These are phyloP conservation scores for Geopemphigus sp. DNA, from an alignment of 1,140 invertebrate species.

Conservation along the genomic window DNA sequence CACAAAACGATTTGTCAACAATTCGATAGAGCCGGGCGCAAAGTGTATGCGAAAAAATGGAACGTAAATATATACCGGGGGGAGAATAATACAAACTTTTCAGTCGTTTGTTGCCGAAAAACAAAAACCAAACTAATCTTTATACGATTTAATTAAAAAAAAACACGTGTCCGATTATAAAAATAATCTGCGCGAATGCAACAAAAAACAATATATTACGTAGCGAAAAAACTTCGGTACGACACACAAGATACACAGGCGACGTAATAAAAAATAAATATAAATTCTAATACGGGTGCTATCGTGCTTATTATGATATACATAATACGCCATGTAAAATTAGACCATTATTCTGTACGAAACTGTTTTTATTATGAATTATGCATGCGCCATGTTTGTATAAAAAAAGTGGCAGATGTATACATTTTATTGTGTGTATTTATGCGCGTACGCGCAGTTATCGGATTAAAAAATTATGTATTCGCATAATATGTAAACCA, in stretches of 20 bases:
- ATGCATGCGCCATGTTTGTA: not conserved
- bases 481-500: not conserved
- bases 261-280: not conserved
- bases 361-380: slow-evolving; percentile 26
- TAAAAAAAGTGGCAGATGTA: not conserved
- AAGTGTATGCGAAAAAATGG: slow-evolving; percentile 28
- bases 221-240: not conserved
- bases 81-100: slow-evolving; percentile 4
- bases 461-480: not conserved
- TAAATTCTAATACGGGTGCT: slow-evolving; percentile 5
- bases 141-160: not conserved
- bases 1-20: slow-evolving; percentile 28
- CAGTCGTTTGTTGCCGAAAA: not conserved
- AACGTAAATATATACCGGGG: not conserved
- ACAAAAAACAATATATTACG: not conserved
- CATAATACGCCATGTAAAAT: slow-evolving; percentile 12
- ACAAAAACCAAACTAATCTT: not conserved
- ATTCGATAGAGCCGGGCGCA: slow-evolving; percentile 18
- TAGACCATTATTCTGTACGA: slow-evolving; percentile 2
- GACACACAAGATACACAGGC: no score
- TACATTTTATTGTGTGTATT: not conserved
- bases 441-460: not conserved
- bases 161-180: not conserved
- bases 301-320: not conserved
- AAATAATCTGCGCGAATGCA: not conserved